A percentile compares a stretch with the other conserved stretches of the same genome.
phyloP scores from a whole-genome alignment of 2,797 vertebrate genomes.

The Anniella stebbinsi region DNA sequence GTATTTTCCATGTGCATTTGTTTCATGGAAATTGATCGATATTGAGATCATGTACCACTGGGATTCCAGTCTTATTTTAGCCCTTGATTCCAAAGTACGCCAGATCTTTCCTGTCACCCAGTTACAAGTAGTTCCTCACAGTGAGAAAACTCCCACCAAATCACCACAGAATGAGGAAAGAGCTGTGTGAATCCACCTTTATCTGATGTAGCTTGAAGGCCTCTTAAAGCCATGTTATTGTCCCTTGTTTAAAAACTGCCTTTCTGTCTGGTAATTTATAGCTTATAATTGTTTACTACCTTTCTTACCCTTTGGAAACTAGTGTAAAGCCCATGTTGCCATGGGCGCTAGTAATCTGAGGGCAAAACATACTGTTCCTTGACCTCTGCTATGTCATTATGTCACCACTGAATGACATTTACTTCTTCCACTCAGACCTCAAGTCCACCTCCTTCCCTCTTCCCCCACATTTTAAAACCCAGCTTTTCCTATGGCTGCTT shows the following conservation, averaged over 20 bases:
- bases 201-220: neutral
- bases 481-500: too few relatives aligned
- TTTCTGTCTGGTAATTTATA: neutral
- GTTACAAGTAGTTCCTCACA: neutral
- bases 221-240: neutral
- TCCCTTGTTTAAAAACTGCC: neutral
- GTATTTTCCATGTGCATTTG: neutral
- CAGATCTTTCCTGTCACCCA: neutral
- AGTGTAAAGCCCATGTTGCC: too few relatives aligned
- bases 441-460: too few relatives aligned
- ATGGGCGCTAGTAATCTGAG: too few relatives aligned
- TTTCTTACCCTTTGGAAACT: neutral
- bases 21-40: neutral
- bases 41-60: neutral
- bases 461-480: too few relatives aligned
- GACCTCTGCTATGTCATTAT: too few relatives aligned
- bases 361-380: too few relatives aligned
- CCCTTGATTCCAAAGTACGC: neutral
- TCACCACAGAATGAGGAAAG: neutral
- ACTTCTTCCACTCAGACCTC: too few relatives aligned
- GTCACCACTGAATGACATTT: too few relatives aligned
- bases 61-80: neutral
- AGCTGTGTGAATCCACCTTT: neutral
- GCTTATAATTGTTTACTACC: neutral
- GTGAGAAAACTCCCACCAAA: neutral